A percentile compares a stretch with the other conserved stretches of the same genome.
Conservation (phyloP, 2,888 invertebrate species). For the Coleophora deauratella region DNA sequence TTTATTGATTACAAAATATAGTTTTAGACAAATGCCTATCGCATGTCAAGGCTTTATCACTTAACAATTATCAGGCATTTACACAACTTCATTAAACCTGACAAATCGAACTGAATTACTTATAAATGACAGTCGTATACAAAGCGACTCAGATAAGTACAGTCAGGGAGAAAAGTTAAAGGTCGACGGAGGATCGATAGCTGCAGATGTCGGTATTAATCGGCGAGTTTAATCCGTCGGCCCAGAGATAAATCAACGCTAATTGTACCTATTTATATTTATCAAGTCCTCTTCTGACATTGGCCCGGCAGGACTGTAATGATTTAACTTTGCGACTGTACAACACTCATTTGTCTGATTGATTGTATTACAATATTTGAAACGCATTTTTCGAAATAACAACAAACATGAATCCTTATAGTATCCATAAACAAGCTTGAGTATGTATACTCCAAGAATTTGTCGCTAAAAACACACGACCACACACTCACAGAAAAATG, state of each 20-base stretch:
- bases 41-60: too few relatives aligned
- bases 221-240: slow-evolving; percentile 58
- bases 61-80: too few relatives aligned
- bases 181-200: slow-evolving; percentile 60
- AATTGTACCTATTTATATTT: slow-evolving; percentile 66
- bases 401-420: too few relatives aligned
- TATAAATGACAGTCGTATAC: slow-evolving; percentile 1
- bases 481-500: too few relatives aligned
- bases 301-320: slow-evolving; percentile 29
- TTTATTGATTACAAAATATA: too few relatives aligned
- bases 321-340: slow-evolving; percentile 37
- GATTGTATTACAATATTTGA: too few relatives aligned
- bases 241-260: slow-evolving; percentile 57
- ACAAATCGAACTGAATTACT: neutral
- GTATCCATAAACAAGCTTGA: too few relatives aligned
- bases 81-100: neutral
- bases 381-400: too few relatives aligned
- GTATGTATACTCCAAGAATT: too few relatives aligned
- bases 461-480: too few relatives aligned
- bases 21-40: too few relatives aligned
- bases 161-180: slow-evolving; percentile 62
- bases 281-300: slow-evolving; percentile 38
- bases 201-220: slow-evolving; percentile 65
- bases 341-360: slow-evolving; percentile 18
- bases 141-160: slow-evolving; percentile 33